These are phyloP conservation scores for Diorhabda elongata DNA, from an alignment of 1,140 invertebrate genomes.

Conservation along the genomic window DNA sequence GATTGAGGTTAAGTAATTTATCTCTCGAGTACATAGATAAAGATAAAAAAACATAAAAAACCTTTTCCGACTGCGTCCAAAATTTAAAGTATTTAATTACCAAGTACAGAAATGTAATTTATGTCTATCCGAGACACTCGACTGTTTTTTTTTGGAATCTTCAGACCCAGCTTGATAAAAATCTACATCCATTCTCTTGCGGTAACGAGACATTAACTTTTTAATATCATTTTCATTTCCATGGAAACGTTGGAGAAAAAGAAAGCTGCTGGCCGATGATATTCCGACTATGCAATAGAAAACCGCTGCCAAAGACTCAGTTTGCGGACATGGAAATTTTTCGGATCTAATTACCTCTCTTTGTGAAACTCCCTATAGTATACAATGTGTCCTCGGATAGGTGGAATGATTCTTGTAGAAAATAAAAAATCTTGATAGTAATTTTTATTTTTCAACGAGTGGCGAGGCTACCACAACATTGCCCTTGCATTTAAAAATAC, in stretches of 20 bases:
- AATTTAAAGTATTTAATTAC: conserved; percentile 3
- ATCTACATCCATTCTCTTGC: not conserved
- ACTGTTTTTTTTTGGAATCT: not conserved
- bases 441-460: too few species aligned
- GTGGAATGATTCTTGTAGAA: too few species aligned
- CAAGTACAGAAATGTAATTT: not conserved
- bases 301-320: not conserved
- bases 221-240: not conserved
- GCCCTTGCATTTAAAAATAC: too few species aligned
- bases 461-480: too few species aligned
- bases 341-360: too few species aligned
- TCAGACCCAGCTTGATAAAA: not conserved
- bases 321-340: too few species aligned
- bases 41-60: too few species aligned
- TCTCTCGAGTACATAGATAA: too few species aligned
- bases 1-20: too few species aligned
- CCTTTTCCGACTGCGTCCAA: not conserved
- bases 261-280: not conserved
- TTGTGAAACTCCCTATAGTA: too few species aligned
- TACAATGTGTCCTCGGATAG: too few species aligned
- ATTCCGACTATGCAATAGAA: conserved; percentile 2
- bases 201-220: not conserved
- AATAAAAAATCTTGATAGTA: too few species aligned
- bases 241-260: not conserved
- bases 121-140: not conserved